phyloP scores from a whole-genome alignment of 2,888 invertebrate species.

The Agriotes lineatus region DNA sequence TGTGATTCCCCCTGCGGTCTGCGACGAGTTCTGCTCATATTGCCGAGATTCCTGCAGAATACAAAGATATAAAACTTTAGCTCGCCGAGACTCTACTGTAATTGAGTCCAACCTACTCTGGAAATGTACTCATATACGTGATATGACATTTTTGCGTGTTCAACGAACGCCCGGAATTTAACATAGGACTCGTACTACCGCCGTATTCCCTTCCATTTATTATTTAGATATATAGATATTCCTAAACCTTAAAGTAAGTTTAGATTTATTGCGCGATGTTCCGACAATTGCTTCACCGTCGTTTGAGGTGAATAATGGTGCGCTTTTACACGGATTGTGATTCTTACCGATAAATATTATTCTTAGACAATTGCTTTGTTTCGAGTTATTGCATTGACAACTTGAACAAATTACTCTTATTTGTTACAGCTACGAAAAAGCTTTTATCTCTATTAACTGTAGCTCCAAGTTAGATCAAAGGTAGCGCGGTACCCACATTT shows the following conservation, averaged over 20 bases:
- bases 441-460: conserved; percentile 52
- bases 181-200: conserved; percentile 6
- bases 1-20: conserved; percentile 47
- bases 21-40: conserved; percentile 48
- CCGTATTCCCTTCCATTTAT: conserved; percentile 33
- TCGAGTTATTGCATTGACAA: conserved; percentile 50
- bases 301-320: conserved; percentile 54
- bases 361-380: conserved; percentile 48
- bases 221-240: conserved; percentile 42
- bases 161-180: conserved; percentile 41
- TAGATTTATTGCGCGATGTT: conserved; percentile 53
- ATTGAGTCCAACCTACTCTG: conserved; percentile 51
- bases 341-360: conserved; percentile 44
- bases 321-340: conserved; percentile 52
- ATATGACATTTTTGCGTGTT: conserved; percentile 48
- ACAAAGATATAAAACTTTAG: conserved; percentile 52
- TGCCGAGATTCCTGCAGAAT: conserved; percentile 50
- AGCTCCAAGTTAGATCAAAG: conserved; percentile 19
- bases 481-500: conserved; percentile 6
- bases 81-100: conserved; percentile 40
- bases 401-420: conserved; percentile 46
- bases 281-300: conserved; percentile 50
- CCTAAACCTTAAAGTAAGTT: conserved; percentile 36
- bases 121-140: conserved; percentile 48
- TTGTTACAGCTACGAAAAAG: conserved; percentile 48